Evolutionary conservation across 2,113 vertebrate species (phyloP), one percentile per base, ranked within the genome.

Genomic region (Chaetodon trifascialis): DNA sequence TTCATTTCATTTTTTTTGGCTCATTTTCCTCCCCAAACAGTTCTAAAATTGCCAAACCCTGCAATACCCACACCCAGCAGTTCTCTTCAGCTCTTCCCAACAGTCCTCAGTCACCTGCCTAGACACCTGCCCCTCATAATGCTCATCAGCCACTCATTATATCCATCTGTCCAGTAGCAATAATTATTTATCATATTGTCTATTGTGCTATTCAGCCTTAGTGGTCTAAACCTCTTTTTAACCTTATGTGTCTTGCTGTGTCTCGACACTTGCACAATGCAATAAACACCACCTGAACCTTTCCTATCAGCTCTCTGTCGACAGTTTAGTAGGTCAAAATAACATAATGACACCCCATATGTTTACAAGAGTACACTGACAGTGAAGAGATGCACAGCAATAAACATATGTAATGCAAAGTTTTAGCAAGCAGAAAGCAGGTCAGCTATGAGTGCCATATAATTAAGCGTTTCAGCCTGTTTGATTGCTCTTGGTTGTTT

Each of bases 401-500:
- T 36, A 49, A 64, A 51, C 49, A 64, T 2, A 30, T 15, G 44
- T 0, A 16, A 5, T 14, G 46, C 11, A 80, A 40, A 40, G 3
- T 2, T 42, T 3, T 11, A 40, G 17, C 15, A 60, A 72, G 15
- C 23, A 64, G 19, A 75, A 15, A 69, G 21, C 46, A 56, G 25
- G 30, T 66, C 60, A 63, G 11, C 42, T 44, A 34, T 73, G 56
- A 82, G 79, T 36, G 63, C 65, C 58, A 69, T 40, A 54, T 72
- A 21, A 80, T 70, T 34, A 73, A 38, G 10, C 44, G 59, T 49
- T 70, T 59, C 4, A 67, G 73, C 73, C n/a, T 14, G n/a, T 67
- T 72, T 78, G 59, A 82, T 73, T 79, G 54, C 7, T 36, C 80
- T 34, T 76, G 46, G 5, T 25, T 66, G 55, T 80, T 80, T 70